These are phyloP conservation scores for Pemphigus obesinymphae DNA, from an alignment of 1,140 invertebrate species.

Conservation along the genomic window DNA sequence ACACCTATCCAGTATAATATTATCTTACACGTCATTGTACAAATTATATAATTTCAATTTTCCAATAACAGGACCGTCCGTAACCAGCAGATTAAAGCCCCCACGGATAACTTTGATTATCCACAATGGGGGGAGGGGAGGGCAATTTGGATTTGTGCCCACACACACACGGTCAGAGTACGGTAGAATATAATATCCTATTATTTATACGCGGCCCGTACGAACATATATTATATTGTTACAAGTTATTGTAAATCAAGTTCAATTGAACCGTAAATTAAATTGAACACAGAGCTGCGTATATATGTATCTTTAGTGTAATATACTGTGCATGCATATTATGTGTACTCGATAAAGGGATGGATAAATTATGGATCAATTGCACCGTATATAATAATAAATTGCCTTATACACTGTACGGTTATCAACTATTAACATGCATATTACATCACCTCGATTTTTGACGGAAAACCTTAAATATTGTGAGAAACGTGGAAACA, in stretches of 20 bases:
- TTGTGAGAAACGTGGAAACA: no score
- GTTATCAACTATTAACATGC: no score
- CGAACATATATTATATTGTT: no score
- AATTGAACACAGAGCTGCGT: no score
- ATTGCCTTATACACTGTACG: no score
- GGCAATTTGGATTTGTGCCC: background rate
- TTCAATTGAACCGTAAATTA: background rate
- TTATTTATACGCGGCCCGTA: background rate
- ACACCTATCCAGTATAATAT: background rate
- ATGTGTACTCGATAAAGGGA: background rate
- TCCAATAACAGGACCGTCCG: background rate
- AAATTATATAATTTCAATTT: background rate
- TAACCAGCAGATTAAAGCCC: background rate
- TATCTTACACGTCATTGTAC: no score
- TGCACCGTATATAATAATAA: background rate
- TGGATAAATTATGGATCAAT: background rate
- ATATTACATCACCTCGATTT: no score
- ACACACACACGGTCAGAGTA: background rate
- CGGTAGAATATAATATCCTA: background rate
- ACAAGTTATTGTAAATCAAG: background rate
- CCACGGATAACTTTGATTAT: background rate
- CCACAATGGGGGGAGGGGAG: background rate
- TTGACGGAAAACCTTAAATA: no score
- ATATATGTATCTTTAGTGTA: no score
- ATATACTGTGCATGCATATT: background rate